These are phyloP conservation scores for Drosophila lutescens DNA, from an alignment of 2,888 invertebrate genomes.

Conservation along the genomic window DNA sequence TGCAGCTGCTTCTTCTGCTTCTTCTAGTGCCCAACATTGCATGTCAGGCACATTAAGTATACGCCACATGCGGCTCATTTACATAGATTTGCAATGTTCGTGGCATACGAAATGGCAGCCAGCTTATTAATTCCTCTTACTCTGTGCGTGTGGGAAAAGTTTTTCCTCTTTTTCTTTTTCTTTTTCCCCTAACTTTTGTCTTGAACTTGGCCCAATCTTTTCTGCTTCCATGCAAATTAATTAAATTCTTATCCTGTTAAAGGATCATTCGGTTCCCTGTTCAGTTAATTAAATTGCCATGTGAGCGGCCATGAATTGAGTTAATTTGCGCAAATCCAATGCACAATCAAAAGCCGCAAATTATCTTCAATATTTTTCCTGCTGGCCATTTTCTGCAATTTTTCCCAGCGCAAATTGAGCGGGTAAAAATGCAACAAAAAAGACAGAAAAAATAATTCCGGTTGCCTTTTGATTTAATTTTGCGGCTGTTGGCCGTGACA, in stretches of 20 bases:
- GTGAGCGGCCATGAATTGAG: conserved; percentile 57
- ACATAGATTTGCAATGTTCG: conserved; percentile 61
- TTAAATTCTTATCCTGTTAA: conserved; percentile 20
- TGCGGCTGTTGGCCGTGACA: conserved; percentile 53
- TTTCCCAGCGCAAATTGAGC: conserved; percentile 45
- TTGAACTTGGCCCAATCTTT: conserved; percentile 21
- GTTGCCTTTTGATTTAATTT: conserved; percentile 69
- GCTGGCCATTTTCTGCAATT: conserved; percentile 22
- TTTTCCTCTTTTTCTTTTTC: background rate
- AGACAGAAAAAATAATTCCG: conserved; percentile 23
- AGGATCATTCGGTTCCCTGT: conserved; percentile 7
- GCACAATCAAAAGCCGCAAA: conserved; percentile 51
- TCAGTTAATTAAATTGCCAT: conserved; percentile 59
- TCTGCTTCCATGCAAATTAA: conserved; percentile 20
- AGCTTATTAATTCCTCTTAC: conserved; percentile 49
- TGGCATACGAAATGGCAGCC: conserved; percentile 42
- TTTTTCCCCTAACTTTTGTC: conserved; percentile 17
- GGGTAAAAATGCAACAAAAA: conserved; percentile 25
- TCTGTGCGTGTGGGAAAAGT: conserved; percentile 28
- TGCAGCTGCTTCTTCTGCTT: conserved; percentile 39
- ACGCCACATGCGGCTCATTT: conserved; percentile 70
- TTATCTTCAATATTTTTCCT: conserved; percentile 53
- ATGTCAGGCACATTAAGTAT: conserved; percentile 64
- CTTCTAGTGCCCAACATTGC: conserved; percentile 46
- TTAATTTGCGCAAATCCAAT: conserved; percentile 68